Base-by-base conservation (phyloP, 2,888 invertebrate species). In the Sphaerophoria taeniata region DNA sequence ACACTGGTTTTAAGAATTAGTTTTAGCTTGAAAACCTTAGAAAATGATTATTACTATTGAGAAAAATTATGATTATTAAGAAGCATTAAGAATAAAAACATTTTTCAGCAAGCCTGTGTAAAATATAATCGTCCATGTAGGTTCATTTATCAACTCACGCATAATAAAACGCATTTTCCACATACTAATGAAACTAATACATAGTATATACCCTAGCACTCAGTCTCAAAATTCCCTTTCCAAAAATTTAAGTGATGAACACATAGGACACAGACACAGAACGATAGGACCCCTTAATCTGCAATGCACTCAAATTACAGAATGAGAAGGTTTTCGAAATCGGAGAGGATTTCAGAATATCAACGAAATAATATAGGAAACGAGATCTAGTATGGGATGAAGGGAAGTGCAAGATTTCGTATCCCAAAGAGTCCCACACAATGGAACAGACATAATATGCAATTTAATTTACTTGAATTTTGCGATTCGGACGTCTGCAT, bases 401-500 rank as follows among this genome's bases (percentile, higher is more conserved):
- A n/a, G 63, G 63, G 47, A 34, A 63, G 51, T 39, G 58, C 74
- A 80, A 84, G 71, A 69, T 77, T 84, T 70, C 76, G 63, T 77
- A 76, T 85, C 80, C 85, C 81, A 76, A 85, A 85, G 80, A 85
- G 85, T 73, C 24, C 75, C 60, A 73, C 71, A 85, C 84, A 85
- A 86, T 76, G 78, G 83, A 75, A 87, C 74, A 87, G 84, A 84
- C 84, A 88, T 88, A 83, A 87, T 88, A 87, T 88, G 88, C 88
- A 88, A 87, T 87, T 88, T 87, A 88, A 87, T 88, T 87, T 87
- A 87, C 87, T 87, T 87, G 87, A 87, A 88, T 87, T 60, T 88
- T 88, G 88, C 88, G 87, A 88, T 88, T 88, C 88, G 88, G 88
- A 88, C 88, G 88, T 88, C 88, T 88, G 88, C 88, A 88, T 88